Evolutionary conservation across 2,797 vertebrate genomes (phyloP).

Genomic region (Danio aesculapii): DNA sequence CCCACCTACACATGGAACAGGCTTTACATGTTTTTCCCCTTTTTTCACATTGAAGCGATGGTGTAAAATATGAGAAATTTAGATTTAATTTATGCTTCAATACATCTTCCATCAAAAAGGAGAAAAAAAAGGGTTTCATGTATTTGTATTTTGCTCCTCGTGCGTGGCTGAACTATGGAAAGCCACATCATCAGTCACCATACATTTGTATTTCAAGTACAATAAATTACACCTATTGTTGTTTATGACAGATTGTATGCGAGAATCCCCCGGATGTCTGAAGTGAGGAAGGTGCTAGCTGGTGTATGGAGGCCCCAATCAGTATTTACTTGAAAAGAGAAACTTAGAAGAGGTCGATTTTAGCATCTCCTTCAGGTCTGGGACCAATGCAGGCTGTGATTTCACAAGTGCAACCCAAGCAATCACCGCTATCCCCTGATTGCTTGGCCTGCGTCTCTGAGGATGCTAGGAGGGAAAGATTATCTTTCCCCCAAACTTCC

Average conservation of each 20-base stretch:
- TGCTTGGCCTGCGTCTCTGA: conserved; percentile 74
- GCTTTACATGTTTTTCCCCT: conserved; percentile 47
- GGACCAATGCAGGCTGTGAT: conserved; percentile 70
- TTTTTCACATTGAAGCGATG: conserved; percentile 50
- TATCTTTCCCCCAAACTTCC: conserved; percentile 82
- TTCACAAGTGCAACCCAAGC: conserved; percentile 74
- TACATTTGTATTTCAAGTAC: conserved; percentile 59
- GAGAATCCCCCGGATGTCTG: conserved; percentile 59
- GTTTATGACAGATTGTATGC: conserved; percentile 55
- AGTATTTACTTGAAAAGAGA: conserved; percentile 69
- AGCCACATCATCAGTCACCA: conserved; percentile 57
- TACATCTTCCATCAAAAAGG: conserved; percentile 26
- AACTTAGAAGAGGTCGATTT: conserved; percentile 67
- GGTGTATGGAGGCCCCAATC: conserved; percentile 68
- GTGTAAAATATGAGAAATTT: conserved; percentile 48
- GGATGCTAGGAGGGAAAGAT: conserved; percentile 79
- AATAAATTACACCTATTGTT: conserved; percentile 65
- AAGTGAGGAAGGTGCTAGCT: conserved; percentile 57
- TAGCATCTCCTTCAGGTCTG: conserved; percentile 70
- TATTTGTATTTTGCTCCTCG: conserved; percentile 54
- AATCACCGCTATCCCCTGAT: conserved; percentile 72
- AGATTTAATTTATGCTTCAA: conserved; percentile 46
- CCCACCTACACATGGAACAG: conserved; percentile 53
- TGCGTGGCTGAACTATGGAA: conserved; percentile 29
- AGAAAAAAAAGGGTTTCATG: neutral